A percentile compares a stretch with the other conserved stretches of the same genome.
phyloP scores from a whole-genome alignment of 2,113 vertebrate genomes.

The Geococcyx californianus region DNA sequence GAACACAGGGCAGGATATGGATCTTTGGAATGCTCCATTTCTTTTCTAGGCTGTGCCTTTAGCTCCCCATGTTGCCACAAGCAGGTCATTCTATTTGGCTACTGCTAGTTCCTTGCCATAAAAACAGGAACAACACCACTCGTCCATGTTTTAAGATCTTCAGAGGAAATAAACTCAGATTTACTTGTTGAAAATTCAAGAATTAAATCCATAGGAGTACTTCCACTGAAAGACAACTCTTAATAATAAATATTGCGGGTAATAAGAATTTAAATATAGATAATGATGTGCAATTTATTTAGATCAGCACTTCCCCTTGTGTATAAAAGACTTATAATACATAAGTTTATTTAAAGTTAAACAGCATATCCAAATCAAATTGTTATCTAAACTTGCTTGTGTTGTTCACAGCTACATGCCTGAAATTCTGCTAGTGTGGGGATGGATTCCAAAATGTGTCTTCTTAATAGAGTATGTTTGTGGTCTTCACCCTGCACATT shows the following conservation, averaged over 20 bases:
- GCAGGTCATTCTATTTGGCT: not conserved
- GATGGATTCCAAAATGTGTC: not conserved
- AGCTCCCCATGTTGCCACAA: not conserved
- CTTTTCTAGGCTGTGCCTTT: conserved; percentile 27
- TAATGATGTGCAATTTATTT: not conserved
- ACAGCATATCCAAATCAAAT: not conserved
- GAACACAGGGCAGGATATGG: not conserved
- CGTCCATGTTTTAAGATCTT: not conserved
- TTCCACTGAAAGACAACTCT: not conserved
- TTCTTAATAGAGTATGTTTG: not conserved
- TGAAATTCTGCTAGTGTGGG: not conserved
- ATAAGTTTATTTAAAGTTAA: not conserved
- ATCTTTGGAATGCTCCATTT: conserved; percentile 20
- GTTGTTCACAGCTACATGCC: not conserved
- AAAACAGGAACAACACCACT: not conserved
- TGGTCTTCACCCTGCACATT: not conserved
- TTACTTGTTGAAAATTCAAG: not conserved
- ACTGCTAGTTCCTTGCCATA: not conserved
- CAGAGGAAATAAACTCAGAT: not conserved
- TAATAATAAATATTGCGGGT: not conserved
- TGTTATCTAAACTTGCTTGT: not conserved
- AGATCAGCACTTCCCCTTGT: not conserved
- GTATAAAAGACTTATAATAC: not conserved
- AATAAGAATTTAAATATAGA: not conserved
- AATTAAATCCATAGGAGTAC: not conserved